These are phyloP conservation scores for Polia nebulosa DNA, from an alignment of 2,888 invertebrate genomes.

Conservation along the genomic window DNA sequence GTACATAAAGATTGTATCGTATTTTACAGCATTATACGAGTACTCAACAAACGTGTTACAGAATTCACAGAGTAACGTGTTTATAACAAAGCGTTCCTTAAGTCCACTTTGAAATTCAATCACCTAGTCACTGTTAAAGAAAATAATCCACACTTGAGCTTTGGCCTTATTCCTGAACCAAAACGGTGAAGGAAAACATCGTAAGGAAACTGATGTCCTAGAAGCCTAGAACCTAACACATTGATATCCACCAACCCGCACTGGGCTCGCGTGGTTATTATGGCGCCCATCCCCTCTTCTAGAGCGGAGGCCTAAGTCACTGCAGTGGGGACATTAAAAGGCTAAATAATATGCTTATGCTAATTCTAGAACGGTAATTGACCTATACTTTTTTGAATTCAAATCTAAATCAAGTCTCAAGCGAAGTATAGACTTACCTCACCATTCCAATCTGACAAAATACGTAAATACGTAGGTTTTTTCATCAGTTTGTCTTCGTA, in stretches of 20 bases:
- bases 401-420: background rate
- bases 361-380: background rate
- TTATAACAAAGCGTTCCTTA: background rate
- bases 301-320: no score
- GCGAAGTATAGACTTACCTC: background rate
- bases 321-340: no score
- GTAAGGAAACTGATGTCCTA: no score
- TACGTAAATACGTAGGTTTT: background rate
- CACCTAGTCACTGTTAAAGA: background rate
- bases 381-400: background rate
- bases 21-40: constrained; percentile 13
- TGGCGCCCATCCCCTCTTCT: no score
- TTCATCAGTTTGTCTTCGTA: background rate
- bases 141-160: background rate
- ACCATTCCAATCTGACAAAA: background rate
- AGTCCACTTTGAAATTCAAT: background rate
- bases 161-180: background rate
- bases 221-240: no score
- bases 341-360: no score
- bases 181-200: no score
- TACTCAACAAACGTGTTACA: constrained; percentile 10
- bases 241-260: no score
- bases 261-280: no score
- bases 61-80: background rate
- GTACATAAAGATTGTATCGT: constrained; percentile 20